A percentile compares a stretch with the other conserved stretches of the same genome.
Conservation (phyloP, 2,797 vertebrate species). For the Phalloptychus januarius region DNA sequence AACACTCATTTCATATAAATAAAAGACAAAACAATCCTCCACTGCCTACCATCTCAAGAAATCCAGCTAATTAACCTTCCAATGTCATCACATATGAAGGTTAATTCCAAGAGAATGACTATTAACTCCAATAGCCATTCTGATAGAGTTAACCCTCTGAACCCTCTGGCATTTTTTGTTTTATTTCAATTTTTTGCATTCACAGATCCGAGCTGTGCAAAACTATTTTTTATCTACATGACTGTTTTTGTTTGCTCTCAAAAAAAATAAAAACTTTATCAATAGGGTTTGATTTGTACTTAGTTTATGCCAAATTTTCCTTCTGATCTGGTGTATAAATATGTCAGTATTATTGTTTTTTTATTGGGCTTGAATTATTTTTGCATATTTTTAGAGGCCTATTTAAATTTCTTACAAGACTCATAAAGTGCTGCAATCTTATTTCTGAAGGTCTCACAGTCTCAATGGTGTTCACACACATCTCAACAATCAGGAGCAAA, state of each 20-base stretch:
- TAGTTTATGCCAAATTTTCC: not conserved
- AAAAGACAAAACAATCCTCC: not conserved
- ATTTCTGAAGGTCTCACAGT: not conserved
- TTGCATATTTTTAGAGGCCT: not conserved
- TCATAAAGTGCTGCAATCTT: not conserved
- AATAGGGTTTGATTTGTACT: not conserved
- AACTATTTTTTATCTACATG: not conserved
- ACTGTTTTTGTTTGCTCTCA: not conserved
- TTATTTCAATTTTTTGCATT: not conserved
- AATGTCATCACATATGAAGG: not conserved
- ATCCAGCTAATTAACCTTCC: not conserved
- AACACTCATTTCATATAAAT: not conserved
- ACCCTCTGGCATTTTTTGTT: not conserved
- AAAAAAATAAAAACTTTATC: not conserved
- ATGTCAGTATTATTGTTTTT: not conserved
- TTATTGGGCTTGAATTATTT: no score
- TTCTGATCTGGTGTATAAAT: not conserved
- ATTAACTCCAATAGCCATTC: not conserved
- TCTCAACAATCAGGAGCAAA: not conserved
- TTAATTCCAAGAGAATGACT: no score
- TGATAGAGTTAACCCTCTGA: not conserved
- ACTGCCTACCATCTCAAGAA: not conserved
- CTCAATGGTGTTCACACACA: not conserved
- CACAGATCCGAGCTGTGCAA: not conserved
- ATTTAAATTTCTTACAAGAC: not conserved